phyloP scores from a whole-genome alignment of 1,140 invertebrate species.

The Ctenoplectra terminalis region DNA sequence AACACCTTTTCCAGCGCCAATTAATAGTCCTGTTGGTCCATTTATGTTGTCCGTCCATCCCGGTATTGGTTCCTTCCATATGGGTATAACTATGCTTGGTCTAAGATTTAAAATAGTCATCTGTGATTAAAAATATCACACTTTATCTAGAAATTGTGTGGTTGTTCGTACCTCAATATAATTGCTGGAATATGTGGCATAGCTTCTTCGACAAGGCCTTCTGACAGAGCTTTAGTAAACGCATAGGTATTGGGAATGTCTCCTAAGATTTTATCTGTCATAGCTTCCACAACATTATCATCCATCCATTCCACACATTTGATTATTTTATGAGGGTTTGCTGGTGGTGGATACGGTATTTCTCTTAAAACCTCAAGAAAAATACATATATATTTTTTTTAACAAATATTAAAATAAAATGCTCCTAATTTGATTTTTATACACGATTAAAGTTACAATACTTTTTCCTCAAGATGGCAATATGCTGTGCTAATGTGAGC shows the following conservation, averaged over 20 bases:
- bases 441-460: constrained; percentile 36
- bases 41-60: constrained; percentile 98
- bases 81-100: constrained; percentile 87
- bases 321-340: constrained; percentile 94
- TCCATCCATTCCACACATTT: constrained; percentile 94
- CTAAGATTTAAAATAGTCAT: constrained; percentile 56
- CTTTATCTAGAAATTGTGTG: neutral
- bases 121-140: neutral
- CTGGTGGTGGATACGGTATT: constrained; percentile 92
- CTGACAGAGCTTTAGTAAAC: constrained; percentile 94
- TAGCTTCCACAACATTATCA: constrained; percentile 88
- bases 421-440: neutral
- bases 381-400: neutral
- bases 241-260: constrained; percentile 95
- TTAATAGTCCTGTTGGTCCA: constrained; percentile 91
- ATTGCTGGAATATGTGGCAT: constrained; percentile 90
- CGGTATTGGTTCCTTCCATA: constrained; percentile 90
- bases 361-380: constrained; percentile 85
- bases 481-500: constrained; percentile 87
- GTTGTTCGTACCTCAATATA: constrained; percentile 88
- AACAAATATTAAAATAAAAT: neutral
- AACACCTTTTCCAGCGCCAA: constrained; percentile 92
- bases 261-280: constrained; percentile 90
- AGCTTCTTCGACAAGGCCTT: constrained; percentile 90
- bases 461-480: constrained; percentile 84